Evolutionary conservation across 2,797 vertebrate genomes (phyloP).

Genomic region (Tangara arthus): DNA sequence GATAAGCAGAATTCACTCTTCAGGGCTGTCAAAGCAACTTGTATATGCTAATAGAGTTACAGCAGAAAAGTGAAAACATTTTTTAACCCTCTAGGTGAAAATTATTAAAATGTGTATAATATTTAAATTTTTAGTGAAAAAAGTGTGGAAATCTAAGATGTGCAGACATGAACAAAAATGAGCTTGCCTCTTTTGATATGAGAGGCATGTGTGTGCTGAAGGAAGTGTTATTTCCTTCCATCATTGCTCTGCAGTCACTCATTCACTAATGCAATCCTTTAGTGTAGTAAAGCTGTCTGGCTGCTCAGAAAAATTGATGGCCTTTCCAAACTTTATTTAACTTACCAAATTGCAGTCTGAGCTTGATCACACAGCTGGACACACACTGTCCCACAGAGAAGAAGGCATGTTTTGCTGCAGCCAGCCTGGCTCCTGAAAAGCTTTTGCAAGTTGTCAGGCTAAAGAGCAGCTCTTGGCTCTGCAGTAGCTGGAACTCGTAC

Average conservation of each 20-base stretch:
- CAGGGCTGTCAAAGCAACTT: neutral
- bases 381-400: neutral
- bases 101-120: neutral
- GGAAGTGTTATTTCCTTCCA: neutral
- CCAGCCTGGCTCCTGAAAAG: neutral
- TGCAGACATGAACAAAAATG: neutral
- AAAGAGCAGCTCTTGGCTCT: slow-evolving; percentile 1
- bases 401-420: neutral
- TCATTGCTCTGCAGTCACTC: neutral
- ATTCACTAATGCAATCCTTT: neutral
- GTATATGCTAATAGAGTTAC: neutral
- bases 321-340: neutral
- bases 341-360: neutral
- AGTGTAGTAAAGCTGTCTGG: neutral
- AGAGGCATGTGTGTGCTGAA: neutral
- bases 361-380: neutral
- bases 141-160: neutral
- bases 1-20: neutral
- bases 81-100: neutral
- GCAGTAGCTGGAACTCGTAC: neutral
- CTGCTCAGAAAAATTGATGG: neutral
- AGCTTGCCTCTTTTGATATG: neutral
- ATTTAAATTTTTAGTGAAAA: neutral
- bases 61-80: neutral
- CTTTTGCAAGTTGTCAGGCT: neutral